phyloP scores from a whole-genome alignment of 1,140 invertebrate genomes.

The Zaprionus davidi region DNA sequence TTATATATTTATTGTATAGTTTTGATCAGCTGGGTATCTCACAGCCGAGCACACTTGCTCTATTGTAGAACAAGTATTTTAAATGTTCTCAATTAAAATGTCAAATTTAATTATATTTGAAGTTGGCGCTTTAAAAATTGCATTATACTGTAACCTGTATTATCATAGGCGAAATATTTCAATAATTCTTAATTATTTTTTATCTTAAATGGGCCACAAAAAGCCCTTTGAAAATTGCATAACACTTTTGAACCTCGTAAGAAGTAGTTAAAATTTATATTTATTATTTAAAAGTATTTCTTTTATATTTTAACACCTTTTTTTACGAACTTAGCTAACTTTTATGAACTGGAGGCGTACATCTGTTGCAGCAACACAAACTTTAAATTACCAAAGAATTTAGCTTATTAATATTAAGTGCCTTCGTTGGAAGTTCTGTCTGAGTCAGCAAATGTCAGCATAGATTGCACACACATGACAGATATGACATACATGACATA shows the following conservation, averaged over 20 bases:
- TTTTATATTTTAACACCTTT: not conserved
- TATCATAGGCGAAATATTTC: no score
- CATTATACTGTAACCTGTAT: not conserved
- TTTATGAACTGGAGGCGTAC: not conserved
- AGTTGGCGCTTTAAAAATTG: not conserved
- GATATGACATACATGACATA: not conserved
- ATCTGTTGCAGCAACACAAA: not conserved
- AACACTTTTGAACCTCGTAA: no score
- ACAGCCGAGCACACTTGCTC: no score
- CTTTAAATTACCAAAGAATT: not conserved
- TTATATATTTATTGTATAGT: no score
- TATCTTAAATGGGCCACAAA: no score
- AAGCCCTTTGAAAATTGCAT: no score
- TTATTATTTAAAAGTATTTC: no score
- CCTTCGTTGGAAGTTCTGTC: not conserved
- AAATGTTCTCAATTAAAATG: not conserved
- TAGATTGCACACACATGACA: not conserved
- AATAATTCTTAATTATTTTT: no score
- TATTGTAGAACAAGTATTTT: not conserved
- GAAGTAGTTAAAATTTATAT: no score
- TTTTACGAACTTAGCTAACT: not conserved
- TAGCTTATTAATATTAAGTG: not conserved
- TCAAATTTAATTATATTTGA: not conserved
- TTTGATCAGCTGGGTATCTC: no score
- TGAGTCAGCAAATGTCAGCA: constrained; percentile 9